These are phyloP conservation scores for Pyrgilauda ruficollis DNA, from an alignment of 2,113 vertebrate genomes.

Conservation along the genomic window DNA sequence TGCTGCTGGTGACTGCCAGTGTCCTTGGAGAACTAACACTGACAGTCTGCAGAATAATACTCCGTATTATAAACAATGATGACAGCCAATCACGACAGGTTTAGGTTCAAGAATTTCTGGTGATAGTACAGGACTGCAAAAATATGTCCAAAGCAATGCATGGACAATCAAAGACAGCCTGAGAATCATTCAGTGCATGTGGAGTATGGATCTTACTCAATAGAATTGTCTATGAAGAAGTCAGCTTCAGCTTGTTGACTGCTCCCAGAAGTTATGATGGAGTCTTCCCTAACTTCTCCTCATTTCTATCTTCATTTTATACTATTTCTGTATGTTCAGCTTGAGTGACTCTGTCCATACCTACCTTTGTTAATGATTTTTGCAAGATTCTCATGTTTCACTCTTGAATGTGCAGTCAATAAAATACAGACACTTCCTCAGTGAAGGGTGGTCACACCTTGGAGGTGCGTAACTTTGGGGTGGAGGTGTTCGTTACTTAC, in stretches of 20 bases:
- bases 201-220: background rate
- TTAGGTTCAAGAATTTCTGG: no score
- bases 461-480: background rate
- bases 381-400: background rate
- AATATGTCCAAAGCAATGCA: background rate
- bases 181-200: background rate
- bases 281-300: background rate
- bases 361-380: background rate
- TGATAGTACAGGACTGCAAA: background rate
- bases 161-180: background rate
- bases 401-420: background rate
- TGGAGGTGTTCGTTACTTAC: background rate
- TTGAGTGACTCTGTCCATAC: background rate
- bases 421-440: background rate
- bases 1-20: no score
- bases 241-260: background rate
- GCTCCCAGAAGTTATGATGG: background rate
- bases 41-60: background rate
- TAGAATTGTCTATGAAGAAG: no score
- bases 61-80: background rate
- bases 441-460: background rate
- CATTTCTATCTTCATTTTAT: background rate
- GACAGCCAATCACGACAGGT: background rate
- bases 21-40: background rate
- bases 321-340: background rate